Evolutionary conservation across 1,140 invertebrate genomes (phyloP).

Genomic region (Heliothis virescens): DNA sequence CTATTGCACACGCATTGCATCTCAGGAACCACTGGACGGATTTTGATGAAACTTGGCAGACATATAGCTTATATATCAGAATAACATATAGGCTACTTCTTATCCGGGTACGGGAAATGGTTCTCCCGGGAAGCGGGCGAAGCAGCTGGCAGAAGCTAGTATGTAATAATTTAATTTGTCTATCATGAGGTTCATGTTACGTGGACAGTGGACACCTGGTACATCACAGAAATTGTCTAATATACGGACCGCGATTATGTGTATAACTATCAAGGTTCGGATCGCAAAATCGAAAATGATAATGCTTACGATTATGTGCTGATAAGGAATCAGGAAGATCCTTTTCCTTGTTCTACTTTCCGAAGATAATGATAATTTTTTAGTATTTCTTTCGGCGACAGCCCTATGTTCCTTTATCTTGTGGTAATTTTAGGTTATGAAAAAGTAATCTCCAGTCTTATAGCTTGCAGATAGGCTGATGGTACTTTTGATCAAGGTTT

Average conservation of each 20-base stretch:
- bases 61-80: too few relatives aligned
- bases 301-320: neutral
- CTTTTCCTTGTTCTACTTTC: neutral
- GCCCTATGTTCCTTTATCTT: slow-evolving; percentile 16
- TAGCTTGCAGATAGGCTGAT: slow-evolving; percentile 18
- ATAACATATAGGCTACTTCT: too few relatives aligned
- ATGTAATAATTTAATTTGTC: too few relatives aligned
- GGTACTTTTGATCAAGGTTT: neutral
- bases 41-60: too few relatives aligned
- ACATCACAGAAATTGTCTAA: neutral
- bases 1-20: too few relatives aligned
- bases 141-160: too few relatives aligned
- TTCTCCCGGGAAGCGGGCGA: too few relatives aligned
- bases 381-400: slow-evolving; percentile 8
- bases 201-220: neutral
- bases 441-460: slow-evolving; percentile 13
- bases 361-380: slow-evolving; percentile 24
- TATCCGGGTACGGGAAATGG: too few relatives aligned
- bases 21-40: too few relatives aligned
- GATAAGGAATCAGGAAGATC: slow-evolving; percentile 1
- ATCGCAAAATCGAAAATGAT: neutral
- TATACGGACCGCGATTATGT: neutral
- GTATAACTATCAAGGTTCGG: neutral
- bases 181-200: too few relatives aligned
- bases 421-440: slow-evolving; percentile 12